Evolutionary conservation across 64 coral and sea anemone genomes (phyloP).

Genomic region (Platygyra sinensis): DNA sequence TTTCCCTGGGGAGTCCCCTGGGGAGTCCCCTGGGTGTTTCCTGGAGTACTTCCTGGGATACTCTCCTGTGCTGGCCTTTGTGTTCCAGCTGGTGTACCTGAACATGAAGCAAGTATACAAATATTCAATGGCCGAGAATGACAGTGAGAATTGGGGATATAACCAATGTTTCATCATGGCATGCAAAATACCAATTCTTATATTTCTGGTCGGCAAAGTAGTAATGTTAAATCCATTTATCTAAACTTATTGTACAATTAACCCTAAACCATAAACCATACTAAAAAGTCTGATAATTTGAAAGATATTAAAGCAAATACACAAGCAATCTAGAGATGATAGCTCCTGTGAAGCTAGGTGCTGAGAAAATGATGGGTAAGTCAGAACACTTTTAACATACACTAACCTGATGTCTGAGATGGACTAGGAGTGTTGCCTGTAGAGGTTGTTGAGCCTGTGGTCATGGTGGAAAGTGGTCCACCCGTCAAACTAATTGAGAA

Average conservation of each 20-base stretch:
- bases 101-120: background rate
- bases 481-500: conserved; percentile 9
- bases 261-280: no score
- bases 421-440: conserved; percentile 36
- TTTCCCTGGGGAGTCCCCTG: background rate
- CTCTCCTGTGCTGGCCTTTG: background rate
- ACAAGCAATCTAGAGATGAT: no score
- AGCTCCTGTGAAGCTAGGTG: no score
- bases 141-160: no score
- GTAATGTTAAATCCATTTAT: no score
- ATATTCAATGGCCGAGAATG: background rate
- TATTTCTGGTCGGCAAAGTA: background rate
- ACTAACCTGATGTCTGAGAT: conserved; percentile 27
- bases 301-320: no score
- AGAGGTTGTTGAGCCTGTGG: conserved; percentile 45
- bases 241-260: no score
- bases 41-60: background rate
- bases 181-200: no score
- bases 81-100: conserved; percentile 14
- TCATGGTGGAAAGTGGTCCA: conserved; percentile 6
- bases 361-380: no score
- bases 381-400: background rate
- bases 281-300: no score
- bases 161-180: no score
- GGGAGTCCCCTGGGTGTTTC: background rate